Evolutionary conservation across 2,888 invertebrate genomes (phyloP), one percentile per base, ranked within the genome.

Genomic region (Mesorhabditis spiculigera): DNA sequence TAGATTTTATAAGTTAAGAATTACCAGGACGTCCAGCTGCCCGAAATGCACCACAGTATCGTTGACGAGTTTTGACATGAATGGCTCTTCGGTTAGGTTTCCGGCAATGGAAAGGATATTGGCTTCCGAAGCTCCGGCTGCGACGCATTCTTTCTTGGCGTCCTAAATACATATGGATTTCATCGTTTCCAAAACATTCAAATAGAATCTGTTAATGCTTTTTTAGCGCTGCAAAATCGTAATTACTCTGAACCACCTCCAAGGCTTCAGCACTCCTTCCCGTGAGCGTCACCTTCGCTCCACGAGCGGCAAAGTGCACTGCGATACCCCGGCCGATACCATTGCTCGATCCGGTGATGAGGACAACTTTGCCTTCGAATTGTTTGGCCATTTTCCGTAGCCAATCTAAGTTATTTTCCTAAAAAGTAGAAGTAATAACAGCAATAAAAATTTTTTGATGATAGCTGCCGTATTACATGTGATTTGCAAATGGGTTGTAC

Each of bases 301-400:
- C 58, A 1, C n/a, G 8, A 13, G 8, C n/a, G 1, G n/a, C 58
- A 50, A 50, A 50, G 3, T 50, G 58, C 1, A 50, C 58, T 2
- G 58, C 58, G 58, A 50, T 50, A 10, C 58, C 58, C 1, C 58
- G 58, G 3, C 58, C 58, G n/a, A 50, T 50, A 1, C 58, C 58
- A n/a, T 50, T 50, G n/a, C 58, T 50, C n/a, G 58, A 50, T 10
- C 58, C 58, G n/a, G n/a, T n/a, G n/a, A n/a, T 50, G 58, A 50
- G 3, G 3, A 28, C 3, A 28, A 28, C 3, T 28, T 28, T 28
- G 1, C 28, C n/a, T n/a, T n/a, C n/a, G n/a, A n/a, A 28, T 28
- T 28, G 28, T n/a, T n/a, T n/a, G n/a, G n/a, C n/a, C n/a, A 28
- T 28, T 28, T 28, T 28, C 28, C 28, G n/a, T n/a, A n/a, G n/a